These are phyloP conservation scores for Troglohyphantes excavatus DNA, from an alignment of 2,888 invertebrate genomes.

Conservation along the genomic window DNA sequence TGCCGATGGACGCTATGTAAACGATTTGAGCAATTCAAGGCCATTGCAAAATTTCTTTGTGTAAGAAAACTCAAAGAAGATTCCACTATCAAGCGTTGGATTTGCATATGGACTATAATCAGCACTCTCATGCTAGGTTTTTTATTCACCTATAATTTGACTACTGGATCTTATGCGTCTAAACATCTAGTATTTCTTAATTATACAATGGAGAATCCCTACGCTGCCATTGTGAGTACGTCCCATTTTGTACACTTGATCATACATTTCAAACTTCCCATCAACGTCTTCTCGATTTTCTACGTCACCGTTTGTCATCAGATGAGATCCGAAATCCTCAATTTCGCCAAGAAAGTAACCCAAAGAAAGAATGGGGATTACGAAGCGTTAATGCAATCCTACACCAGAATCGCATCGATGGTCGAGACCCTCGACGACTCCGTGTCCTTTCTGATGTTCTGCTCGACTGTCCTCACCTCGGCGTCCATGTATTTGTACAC, in stretches of 20 bases:
- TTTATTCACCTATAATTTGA: not conserved
- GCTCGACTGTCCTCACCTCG: not conserved
- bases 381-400: not conserved
- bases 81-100: not conserved
- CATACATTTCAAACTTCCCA: not conserved
- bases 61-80: not conserved
- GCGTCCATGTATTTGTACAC: not conserved
- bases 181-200: not conserved
- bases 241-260: not conserved
- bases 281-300: no score
- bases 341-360: not conserved
- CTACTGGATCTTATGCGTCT: not conserved
- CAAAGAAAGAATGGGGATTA: not conserved
- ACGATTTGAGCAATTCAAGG: not conserved
- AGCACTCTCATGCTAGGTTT: not conserved
- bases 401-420: not conserved
- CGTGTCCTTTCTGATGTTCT: conserved; percentile 4
- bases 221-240: not conserved
- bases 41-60: not conserved
- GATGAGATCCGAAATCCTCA: not conserved
- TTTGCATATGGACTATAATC: not conserved
- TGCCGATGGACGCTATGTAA: not conserved
- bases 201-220: not conserved
- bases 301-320: not conserved
- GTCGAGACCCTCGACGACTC: not conserved